Conservation (phyloP, 2,888 invertebrate species). For the Drosophila rubida region DNA sequence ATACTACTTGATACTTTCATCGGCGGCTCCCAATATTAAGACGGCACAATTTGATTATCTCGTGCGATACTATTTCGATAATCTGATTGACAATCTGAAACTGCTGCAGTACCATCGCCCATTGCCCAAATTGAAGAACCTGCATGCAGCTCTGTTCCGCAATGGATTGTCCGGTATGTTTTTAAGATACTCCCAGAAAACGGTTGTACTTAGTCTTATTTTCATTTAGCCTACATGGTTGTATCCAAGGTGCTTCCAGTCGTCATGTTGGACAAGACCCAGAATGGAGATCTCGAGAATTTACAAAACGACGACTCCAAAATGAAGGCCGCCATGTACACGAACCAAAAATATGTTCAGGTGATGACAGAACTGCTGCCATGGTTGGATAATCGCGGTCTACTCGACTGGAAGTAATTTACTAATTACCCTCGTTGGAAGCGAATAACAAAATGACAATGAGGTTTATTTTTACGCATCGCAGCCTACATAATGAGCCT, state of each 20-base stretch:
- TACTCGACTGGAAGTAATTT: conserved; percentile 78
- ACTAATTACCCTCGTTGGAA: background rate
- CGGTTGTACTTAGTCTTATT: background rate
- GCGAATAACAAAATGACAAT: conserved; percentile 5
- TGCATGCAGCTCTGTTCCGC: conserved; percentile 78
- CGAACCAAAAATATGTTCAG: conserved; percentile 80
- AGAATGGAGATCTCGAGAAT: conserved; percentile 63
- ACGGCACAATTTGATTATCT: conserved; percentile 81
- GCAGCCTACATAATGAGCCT: conserved; percentile 9
- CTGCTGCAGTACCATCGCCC: conserved; percentile 81
- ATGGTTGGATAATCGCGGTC: conserved; percentile 83
- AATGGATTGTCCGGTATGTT: conserved; percentile 81
- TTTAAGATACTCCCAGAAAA: background rate
- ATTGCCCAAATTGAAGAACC: conserved; percentile 79
- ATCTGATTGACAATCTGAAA: conserved; percentile 80
- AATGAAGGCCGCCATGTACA: conserved; percentile 78
- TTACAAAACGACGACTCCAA: conserved; percentile 71
- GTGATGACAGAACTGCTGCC: conserved; percentile 79
- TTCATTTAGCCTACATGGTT: conserved; percentile 77
- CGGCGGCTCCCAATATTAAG: conserved; percentile 75
- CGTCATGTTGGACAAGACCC: conserved; percentile 79
- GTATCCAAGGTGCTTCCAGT: conserved; percentile 81
- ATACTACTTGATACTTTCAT: conserved; percentile 76
- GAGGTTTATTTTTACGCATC: conserved; percentile 1
- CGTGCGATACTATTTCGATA: conserved; percentile 81